These are phyloP conservation scores for Halichoeres trimaculatus DNA, from an alignment of 2,113 vertebrate species.

Conservation along the genomic window DNA sequence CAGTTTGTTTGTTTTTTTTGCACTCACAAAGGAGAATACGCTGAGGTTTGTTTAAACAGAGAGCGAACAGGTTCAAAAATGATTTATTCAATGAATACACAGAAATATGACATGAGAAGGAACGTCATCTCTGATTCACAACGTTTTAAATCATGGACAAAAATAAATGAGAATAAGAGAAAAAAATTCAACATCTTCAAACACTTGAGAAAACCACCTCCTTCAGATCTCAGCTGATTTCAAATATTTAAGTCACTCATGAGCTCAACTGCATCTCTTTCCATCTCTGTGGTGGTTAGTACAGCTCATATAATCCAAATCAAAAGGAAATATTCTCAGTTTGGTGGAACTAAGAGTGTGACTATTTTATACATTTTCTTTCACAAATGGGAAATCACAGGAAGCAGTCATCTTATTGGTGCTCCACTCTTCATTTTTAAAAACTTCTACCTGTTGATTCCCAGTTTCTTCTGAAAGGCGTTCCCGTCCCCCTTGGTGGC, in stretches of 20 bases:
- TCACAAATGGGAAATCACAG: conserved; percentile 3
- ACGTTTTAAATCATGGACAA: neutral
- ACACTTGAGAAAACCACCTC: neutral
- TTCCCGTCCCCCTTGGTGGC: conserved; percentile 90
- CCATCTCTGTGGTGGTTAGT: neutral
- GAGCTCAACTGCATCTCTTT: neutral
- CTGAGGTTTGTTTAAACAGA: neutral
- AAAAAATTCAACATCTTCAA: neutral
- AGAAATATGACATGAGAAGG: neutral
- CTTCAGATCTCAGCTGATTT: neutral
- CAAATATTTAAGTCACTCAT: neutral
- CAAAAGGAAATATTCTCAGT: neutral
- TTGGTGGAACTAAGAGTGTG: neutral
- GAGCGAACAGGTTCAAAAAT: neutral
- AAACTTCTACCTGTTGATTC: conserved; percentile 76
- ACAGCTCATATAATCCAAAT: neutral
- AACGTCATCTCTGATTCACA: neutral
- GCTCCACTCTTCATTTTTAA: neutral
- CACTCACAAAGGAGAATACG: neutral
- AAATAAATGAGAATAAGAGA: neutral
- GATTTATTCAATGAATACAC: conserved; percentile 12
- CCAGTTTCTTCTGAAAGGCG: conserved; percentile 89
- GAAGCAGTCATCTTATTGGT: neutral
- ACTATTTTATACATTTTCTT: neutral
- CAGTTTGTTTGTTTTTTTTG: conserved; percentile 41